phyloP scores from a whole-genome alignment of 2,113 vertebrate genomes.

The Urocitellus parryii region DNA sequence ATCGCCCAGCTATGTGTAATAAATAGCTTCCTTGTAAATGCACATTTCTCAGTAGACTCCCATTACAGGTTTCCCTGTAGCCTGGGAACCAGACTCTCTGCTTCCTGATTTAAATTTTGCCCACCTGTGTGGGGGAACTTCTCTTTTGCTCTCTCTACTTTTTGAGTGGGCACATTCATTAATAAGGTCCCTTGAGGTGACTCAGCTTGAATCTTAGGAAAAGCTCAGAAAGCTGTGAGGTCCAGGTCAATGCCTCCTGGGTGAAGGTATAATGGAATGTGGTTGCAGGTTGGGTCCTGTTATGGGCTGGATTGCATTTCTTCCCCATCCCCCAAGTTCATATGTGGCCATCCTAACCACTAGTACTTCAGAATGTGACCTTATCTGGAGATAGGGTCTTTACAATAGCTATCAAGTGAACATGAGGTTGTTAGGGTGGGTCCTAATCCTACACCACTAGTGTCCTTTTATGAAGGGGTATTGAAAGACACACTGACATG shows the following conservation, averaged over 20 bases:
- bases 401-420: neutral
- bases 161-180: neutral
- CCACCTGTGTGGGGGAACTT: neutral
- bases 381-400: neutral
- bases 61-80: slow-evolving; percentile 46
- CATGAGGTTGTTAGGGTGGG: neutral
- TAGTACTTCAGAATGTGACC: neutral
- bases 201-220: neutral
- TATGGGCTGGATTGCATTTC: neutral
- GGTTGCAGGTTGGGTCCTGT: neutral
- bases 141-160: neutral
- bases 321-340: neutral
- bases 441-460: neutral
- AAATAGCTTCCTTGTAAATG: slow-evolving; percentile 71
- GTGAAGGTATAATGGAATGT: neutral
- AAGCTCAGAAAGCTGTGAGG: neutral
- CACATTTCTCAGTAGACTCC: slow-evolving; percentile 51
- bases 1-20: slow-evolving; percentile 55
- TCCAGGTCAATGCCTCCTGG: neutral
- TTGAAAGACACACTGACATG: neutral
- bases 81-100: slow-evolving; percentile 59
- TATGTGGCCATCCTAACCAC: neutral
- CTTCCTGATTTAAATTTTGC: slow-evolving; percentile 64
- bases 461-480: neutral
- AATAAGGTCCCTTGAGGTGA: neutral